Conservation (phyloP, 2,113 vertebrate genomes). For the Casuarius casuarius region DNA sequence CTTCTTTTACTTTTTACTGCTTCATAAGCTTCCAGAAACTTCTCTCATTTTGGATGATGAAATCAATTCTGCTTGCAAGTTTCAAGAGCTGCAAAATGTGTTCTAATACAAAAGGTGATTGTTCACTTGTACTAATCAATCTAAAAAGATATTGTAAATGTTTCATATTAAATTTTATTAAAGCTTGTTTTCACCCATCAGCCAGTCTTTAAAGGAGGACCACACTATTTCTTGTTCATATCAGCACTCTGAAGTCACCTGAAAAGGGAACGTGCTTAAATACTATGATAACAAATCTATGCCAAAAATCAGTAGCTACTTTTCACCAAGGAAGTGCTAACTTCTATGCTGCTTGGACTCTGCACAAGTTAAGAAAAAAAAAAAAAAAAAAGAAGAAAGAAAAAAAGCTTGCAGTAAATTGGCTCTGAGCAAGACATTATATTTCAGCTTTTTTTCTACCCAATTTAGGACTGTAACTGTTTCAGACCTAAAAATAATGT, state of each 20-base stretch:
- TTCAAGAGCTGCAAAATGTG: neutral
- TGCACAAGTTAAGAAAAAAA: neutral
- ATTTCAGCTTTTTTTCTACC: neutral
- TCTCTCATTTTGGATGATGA: neutral
- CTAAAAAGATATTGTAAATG: neutral
- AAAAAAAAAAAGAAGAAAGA: neutral
- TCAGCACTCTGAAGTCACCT: neutral
- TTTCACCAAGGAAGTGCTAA: neutral
- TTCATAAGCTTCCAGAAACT: neutral
- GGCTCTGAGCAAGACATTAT: neutral
- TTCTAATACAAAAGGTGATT: neutral
- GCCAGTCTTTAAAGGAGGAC: neutral
- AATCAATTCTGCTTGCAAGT: neutral
- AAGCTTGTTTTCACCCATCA: neutral
- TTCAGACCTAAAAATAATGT: constrained; percentile 12
- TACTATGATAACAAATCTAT: neutral
- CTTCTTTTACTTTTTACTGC: neutral
- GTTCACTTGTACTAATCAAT: neutral
- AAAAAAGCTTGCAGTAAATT: neutral
- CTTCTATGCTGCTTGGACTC: neutral
- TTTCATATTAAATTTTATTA: neutral
- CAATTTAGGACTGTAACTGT: neutral
- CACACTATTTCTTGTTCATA: neutral
- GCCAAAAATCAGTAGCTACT: neutral
- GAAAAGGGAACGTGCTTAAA: neutral